phyloP scores from a whole-genome alignment of 1,140 invertebrate genomes.

The Zaprionus africanus region DNA sequence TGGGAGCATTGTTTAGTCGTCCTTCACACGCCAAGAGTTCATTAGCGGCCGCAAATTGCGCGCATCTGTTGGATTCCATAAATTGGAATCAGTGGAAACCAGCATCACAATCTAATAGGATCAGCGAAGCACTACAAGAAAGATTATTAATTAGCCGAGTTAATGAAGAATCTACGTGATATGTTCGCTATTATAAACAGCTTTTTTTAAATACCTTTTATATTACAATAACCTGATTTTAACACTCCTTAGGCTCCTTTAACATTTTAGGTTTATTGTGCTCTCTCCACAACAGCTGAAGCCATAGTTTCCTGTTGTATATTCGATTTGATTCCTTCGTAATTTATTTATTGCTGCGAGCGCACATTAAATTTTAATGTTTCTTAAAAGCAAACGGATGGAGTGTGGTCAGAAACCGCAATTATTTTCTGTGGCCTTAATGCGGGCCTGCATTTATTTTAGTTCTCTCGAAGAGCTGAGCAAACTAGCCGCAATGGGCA shows the following conservation, averaged over 20 bases:
- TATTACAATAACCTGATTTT: no score
- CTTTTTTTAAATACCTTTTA: no score
- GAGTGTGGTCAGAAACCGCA: slow-evolving; percentile 50
- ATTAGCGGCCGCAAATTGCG: slow-evolving; percentile 55
- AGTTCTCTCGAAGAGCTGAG: slow-evolving; percentile 46
- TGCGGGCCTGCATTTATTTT: slow-evolving; percentile 65
- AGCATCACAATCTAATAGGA: slow-evolving; percentile 66
- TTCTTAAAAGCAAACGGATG: slow-evolving; percentile 36
- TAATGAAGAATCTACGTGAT: not conserved
- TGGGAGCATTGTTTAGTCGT: slow-evolving; percentile 45
- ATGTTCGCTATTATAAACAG: no score
- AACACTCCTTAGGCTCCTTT: no score
- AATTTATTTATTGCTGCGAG: slow-evolving; percentile 20
- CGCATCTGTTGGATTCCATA: slow-evolving; percentile 53
- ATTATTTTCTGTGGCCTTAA: slow-evolving; percentile 69
- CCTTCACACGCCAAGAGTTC: slow-evolving; percentile 70
- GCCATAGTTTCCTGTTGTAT: not conserved
- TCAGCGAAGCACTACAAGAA: slow-evolving; percentile 33
- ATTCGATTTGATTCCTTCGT: not conserved
- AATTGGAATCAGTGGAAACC: slow-evolving; percentile 58
- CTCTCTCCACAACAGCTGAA: no score
- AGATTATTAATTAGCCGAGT: slow-evolving; percentile 26
- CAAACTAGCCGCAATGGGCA: slow-evolving; percentile 51
- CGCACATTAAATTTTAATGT: slow-evolving; percentile 63
- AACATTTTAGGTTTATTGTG: no score